Percentiles rank a stretch among this genome's conserved stretches.
These are phyloP conservation scores for Saturnia pavonia DNA, from an alignment of 2,888 invertebrate genomes.

Conservation along the genomic window DNA sequence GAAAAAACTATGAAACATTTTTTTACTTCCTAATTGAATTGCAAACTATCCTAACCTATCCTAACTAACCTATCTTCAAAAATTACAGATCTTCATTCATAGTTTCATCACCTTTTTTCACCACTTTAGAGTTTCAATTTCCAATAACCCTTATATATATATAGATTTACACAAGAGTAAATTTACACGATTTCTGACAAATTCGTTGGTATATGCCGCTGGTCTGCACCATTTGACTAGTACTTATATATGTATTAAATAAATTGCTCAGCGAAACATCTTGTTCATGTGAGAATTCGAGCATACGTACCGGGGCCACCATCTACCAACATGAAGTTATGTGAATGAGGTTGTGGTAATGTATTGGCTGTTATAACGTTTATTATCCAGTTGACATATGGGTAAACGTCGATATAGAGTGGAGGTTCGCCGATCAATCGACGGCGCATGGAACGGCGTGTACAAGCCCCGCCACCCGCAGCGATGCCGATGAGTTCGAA, in stretches of 20 bases:
- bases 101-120: no score
- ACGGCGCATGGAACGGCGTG: slow-evolving; percentile 51
- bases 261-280: not conserved
- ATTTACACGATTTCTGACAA: no score
- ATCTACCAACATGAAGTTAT: slow-evolving; percentile 52
- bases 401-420: slow-evolving; percentile 65
- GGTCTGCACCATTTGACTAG: no score
- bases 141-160: no score
- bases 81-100: no score
- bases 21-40: no score
- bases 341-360: slow-evolving; percentile 60
- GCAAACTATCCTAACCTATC: no score
- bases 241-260: not conserved
- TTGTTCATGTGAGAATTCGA: not conserved
- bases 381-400: slow-evolving; percentile 64
- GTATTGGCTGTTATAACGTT: slow-evolving; percentile 63
- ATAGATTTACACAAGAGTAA: no score
- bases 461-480: slow-evolving; percentile 57
- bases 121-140: no score
- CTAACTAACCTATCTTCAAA: no score
- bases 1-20: no score
- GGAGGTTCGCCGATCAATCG: slow-evolving; percentile 63
- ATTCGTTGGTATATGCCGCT: no score
- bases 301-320: slow-evolving; percentile 46
- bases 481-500: slow-evolving; percentile 66